phyloP scores from a whole-genome alignment of 2,888 invertebrate species.

The Synergus itoensis region DNA sequence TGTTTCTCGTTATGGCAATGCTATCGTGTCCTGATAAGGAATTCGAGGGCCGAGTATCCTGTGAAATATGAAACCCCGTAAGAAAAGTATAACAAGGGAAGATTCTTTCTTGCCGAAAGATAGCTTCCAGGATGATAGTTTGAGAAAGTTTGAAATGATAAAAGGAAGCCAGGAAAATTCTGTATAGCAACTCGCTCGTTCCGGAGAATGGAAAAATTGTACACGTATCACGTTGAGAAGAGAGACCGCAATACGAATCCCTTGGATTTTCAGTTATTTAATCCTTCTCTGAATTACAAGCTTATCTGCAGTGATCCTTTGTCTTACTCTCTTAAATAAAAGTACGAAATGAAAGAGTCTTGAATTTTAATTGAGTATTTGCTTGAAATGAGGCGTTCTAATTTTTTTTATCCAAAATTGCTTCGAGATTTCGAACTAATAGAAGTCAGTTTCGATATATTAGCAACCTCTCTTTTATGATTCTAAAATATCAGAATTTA shows the following conservation, averaged over 20 bases:
- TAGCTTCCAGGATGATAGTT: slow-evolving; percentile 22
- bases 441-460: no score
- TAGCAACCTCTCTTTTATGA: no score
- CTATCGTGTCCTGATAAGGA: not conserved
- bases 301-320: slow-evolving; percentile 23
- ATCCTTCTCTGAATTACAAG: slow-evolving; percentile 51
- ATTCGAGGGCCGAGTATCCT: not conserved
- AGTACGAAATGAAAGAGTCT: not conserved
- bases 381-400: no score
- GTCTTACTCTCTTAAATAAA: not conserved
- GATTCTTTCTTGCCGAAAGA: slow-evolving; percentile 28
- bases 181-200: not conserved
- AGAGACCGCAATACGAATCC: slow-evolving; percentile 44
- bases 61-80: slow-evolving; percentile 27
- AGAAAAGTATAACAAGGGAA: slow-evolving; percentile 12
- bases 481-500: no score
- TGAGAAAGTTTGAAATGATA: slow-evolving; percentile 37
- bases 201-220: slow-evolving; percentile 1
- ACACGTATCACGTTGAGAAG: slow-evolving; percentile 11
- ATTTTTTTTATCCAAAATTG: no score
- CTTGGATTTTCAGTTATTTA: slow-evolving; percentile 56
- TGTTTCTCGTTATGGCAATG: slow-evolving; percentile 44
- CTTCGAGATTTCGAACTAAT: no score
- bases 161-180: slow-evolving; percentile 34
- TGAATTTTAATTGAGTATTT: no score